Evolutionary conservation across 2,888 invertebrate genomes (phyloP).

Genomic region (Bombyx huttoni): DNA sequence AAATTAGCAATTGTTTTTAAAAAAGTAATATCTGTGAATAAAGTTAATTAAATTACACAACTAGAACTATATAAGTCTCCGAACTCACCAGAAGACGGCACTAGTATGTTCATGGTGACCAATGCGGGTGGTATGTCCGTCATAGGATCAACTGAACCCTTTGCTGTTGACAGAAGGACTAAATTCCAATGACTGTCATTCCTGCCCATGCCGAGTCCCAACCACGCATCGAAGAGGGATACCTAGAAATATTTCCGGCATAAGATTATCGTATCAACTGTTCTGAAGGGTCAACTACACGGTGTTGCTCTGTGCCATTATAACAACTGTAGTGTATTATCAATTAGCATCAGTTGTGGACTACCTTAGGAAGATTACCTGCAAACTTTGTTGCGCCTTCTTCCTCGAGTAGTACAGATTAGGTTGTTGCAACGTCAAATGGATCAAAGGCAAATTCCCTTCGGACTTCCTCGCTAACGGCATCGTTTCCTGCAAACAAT

Average conservation of each 20-base stretch:
- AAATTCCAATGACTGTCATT: conserved; percentile 15
- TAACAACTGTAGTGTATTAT: not conserved
- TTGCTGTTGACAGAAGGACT: conserved; percentile 30
- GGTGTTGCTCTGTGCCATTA: too few relatives aligned
- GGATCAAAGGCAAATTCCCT: conserved; percentile 31
- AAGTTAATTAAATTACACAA: not conserved
- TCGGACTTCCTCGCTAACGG: conserved; percentile 8
- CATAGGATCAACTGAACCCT: conserved; percentile 37
- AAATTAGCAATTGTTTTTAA: not conserved
- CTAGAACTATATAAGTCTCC: not conserved
- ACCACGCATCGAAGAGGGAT: conserved; percentile 41
- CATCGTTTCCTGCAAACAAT: conserved; percentile 7
- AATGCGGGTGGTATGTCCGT: conserved; percentile 54
- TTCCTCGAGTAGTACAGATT: conserved; percentile 51
- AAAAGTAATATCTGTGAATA: not conserved
- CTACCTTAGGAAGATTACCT: conserved; percentile 20
- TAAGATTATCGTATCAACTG: too few relatives aligned
- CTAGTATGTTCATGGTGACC: conserved; percentile 29
- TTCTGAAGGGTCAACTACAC: too few relatives aligned
- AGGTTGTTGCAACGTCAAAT: conserved; percentile 43
- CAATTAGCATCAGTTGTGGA: too few relatives aligned
- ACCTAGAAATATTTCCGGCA: conserved; percentile 17
- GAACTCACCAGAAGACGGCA: conserved; percentile 18
- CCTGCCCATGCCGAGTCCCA: conserved; percentile 24
- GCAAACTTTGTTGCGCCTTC: conserved; percentile 29